Conservation (phyloP, 1,140 invertebrate species). For the Scaptomyza hsui region DNA sequence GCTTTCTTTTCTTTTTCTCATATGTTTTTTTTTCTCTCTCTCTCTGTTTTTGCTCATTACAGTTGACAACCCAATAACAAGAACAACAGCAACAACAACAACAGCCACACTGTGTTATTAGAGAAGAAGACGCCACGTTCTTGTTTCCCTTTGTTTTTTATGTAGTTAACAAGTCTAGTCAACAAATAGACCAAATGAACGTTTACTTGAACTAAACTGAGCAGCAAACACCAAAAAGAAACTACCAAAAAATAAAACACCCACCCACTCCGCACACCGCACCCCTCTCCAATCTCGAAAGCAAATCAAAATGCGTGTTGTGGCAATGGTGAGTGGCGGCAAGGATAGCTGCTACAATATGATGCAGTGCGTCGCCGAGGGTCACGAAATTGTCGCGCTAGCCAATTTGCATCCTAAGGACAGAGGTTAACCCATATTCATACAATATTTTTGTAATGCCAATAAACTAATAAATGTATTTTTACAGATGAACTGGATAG, state of each 20-base stretch:
- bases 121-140: constrained; percentile 44
- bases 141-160: constrained; percentile 10
- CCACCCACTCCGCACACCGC: constrained; percentile 3
- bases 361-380: constrained; percentile 98
- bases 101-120: constrained; percentile 46
- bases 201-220: constrained; percentile 59
- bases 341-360: constrained; percentile 99
- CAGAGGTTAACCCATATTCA: constrained; percentile 87
- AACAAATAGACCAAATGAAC: constrained; percentile 77
- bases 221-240: constrained; percentile 67
- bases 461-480: background rate
- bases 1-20: background rate
- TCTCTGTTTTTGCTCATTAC: constrained; percentile 25
- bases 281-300: background rate
- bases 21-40: constrained; percentile 1
- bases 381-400: constrained; percentile 97
- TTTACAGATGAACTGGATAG: constrained; percentile 96
- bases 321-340: constrained; percentile 96
- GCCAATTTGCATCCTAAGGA: constrained; percentile 96
- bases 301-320: constrained; percentile 90
- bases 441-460: background rate
- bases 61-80: constrained; percentile 37
- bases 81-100: constrained; percentile 23
- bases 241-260: constrained; percentile 59
- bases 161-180: constrained; percentile 66